Evolutionary conservation across 2,113 vertebrate species (phyloP), one percentile per base, ranked within the genome.

Genomic region (Synodontis membranacea): DNA sequence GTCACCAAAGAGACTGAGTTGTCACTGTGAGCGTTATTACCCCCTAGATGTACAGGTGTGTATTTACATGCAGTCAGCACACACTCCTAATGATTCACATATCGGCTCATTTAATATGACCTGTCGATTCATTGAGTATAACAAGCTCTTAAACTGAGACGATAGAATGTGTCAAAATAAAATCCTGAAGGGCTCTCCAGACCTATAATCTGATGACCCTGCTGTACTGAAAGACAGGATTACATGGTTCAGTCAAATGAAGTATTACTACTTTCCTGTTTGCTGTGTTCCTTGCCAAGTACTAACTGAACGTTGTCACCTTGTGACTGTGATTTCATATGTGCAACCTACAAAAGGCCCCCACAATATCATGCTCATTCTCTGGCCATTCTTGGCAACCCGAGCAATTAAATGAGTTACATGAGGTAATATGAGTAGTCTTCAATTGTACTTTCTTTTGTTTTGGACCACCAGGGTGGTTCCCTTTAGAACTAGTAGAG

Each of bases 31-130:
- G 21, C 91, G 90, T 21, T 96, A 95, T 86, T 96, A 93, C 54
- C 95, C 95, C 34, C 91, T 96, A 82, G 94, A 95, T 62, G 92
- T 84, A 60, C 87, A 91, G 88, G 95, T 95, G 42, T 62, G 91
- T 86, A 60, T 48, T 64, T 48, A 87, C 48, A 66, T 85, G 28
- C 28, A 60, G 9, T 86, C 70, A 44, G 19, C 54, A 39, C 14
- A 44, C 64, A 15, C 3, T 44, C 25, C 25, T 70, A 21, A 31
- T 25, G 54, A 66, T 28, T 74, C 9, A 52, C 11, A 17, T 80
- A 34, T 44, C 10, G 21, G 39, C 39, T 2, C 19, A 23, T 42
- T 50, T 50, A 9, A 50, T 19, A 34, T 78, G 28, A 31, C 46
- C 28, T 14, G 15, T 54, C 31, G 56, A 23, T 54, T 10, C 52